Percentiles rank a stretch among this genome's conserved stretches.
Evolutionary conservation across 1,140 invertebrate species (phyloP).

Genomic region (Chionoecetes opilio): DNA sequence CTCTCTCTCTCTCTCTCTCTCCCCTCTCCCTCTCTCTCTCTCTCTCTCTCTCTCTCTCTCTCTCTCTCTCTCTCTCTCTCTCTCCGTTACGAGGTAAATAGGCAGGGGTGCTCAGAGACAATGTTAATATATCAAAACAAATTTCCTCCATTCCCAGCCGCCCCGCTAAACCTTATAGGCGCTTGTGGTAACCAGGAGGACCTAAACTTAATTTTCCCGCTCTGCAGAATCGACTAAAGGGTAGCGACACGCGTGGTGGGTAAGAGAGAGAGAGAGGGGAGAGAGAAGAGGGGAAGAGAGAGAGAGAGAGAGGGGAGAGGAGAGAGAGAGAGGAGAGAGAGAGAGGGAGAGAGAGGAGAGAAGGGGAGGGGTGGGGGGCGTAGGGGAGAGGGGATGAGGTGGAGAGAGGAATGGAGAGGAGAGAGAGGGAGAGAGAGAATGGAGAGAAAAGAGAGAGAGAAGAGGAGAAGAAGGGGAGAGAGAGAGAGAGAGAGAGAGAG

Average conservation of each 20-base stretch:
- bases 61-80: too few species aligned
- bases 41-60: not conserved
- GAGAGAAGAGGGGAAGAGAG: not conserved
- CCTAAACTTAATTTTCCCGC: not conserved
- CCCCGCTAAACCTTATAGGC: not conserved
- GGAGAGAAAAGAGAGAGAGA: not conserved
- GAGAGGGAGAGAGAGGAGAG: not conserved
- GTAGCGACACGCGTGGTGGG: too few species aligned
- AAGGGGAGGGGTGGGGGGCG: not conserved
- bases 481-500: not conserved
- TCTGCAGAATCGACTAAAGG: too few species aligned
- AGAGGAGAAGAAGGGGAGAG: not conserved
- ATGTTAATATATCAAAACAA: slow-evolving; percentile 19
- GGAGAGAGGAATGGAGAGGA: not conserved
- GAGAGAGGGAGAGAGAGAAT: not conserved
- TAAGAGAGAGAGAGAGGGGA: not conserved
- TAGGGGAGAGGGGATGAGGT: too few species aligned
- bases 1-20: not conserved
- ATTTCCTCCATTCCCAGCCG: not conserved
- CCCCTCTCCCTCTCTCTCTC: not conserved
- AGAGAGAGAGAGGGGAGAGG: not conserved
- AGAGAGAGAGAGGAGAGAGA: too few species aligned
- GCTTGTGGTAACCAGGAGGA: slow-evolving; percentile 1
- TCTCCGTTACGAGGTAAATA: not conserved
- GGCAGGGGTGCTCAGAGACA: not conserved